Conservation (phyloP, 35 echinoderm and acorn worm species). For the Nesometra sesokonis region DNA sequence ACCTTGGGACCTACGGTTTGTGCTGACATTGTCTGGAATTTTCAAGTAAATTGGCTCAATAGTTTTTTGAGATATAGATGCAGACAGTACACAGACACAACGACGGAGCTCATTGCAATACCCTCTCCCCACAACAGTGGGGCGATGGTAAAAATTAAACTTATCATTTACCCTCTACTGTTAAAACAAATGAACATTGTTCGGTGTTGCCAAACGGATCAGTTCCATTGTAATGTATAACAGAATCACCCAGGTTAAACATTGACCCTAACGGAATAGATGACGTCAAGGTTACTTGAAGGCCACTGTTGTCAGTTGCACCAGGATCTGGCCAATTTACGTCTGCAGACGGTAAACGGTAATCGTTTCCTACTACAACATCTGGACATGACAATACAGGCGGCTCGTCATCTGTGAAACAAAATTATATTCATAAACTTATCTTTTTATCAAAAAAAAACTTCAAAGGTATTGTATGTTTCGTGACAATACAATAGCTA, state of each 20-base stretch:
- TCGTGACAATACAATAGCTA: too few species aligned
- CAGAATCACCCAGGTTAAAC: neutral
- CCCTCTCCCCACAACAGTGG: too few species aligned
- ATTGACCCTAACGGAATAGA: neutral
- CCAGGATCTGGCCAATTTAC: neutral
- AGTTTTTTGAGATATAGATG: too few species aligned
- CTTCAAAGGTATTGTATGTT: too few species aligned
- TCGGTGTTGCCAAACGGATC: neutral
- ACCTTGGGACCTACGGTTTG: too few species aligned
- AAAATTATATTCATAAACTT: too few species aligned
- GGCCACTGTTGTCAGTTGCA: constrained; percentile 13
- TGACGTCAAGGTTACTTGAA: neutral
- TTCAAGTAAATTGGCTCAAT: too few species aligned
- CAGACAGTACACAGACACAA: too few species aligned
- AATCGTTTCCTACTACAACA: neutral
- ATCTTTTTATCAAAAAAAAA: too few species aligned
- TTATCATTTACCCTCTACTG: neutral
- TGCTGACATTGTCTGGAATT: too few species aligned
- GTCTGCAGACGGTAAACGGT: neutral
- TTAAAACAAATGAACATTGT: neutral
- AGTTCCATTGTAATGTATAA: neutral
- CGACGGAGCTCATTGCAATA: too few species aligned
- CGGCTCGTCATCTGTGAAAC: neutral
- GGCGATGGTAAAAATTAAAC: too few species aligned
- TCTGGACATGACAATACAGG: neutral